Evolutionary conservation across 2,888 invertebrate species (phyloP).

Genomic region (Parochlus steinenii): DNA sequence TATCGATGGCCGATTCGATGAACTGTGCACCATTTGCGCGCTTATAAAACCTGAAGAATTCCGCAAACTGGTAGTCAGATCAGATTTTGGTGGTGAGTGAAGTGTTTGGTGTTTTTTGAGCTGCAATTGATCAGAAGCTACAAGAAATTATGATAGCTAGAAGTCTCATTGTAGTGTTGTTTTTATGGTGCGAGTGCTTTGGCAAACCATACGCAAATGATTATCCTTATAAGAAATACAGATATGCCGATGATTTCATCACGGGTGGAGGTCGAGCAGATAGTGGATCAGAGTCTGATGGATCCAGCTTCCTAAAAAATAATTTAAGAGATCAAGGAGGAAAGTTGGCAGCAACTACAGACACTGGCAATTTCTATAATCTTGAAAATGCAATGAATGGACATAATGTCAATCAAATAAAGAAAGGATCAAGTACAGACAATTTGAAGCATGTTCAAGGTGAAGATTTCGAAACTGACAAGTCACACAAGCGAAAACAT

Average conservation of each 20-base stretch:
- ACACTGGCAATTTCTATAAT: constrained; percentile 12
- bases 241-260: constrained; percentile 5
- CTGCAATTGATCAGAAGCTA: too few species aligned
- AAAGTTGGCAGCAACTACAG: constrained; percentile 5
- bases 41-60: too few species aligned
- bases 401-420: constrained; percentile 11
- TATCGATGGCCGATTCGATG: too few species aligned
- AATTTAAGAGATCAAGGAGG: constrained; percentile 12
- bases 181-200: too few species aligned
- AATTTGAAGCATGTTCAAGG: constrained; percentile 12
- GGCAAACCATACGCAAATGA: constrained; percentile 13
- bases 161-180: too few species aligned
- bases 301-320: constrained; percentile 12
- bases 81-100: too few species aligned
- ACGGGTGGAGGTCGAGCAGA: background rate
- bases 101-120: too few species aligned
- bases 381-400: constrained; percentile 12
- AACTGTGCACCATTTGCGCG: too few species aligned
- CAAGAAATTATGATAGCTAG: too few species aligned
- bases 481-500: constrained; percentile 47
- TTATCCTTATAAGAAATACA: constrained; percentile 13
- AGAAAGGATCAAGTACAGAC: constrained; percentile 12
- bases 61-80: too few species aligned
- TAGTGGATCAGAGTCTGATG: constrained; percentile 6
- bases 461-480: constrained; percentile 21